These are phyloP conservation scores for Stigmatopora nigra DNA, from an alignment of 2,113 vertebrate species.

Conservation along the genomic window DNA sequence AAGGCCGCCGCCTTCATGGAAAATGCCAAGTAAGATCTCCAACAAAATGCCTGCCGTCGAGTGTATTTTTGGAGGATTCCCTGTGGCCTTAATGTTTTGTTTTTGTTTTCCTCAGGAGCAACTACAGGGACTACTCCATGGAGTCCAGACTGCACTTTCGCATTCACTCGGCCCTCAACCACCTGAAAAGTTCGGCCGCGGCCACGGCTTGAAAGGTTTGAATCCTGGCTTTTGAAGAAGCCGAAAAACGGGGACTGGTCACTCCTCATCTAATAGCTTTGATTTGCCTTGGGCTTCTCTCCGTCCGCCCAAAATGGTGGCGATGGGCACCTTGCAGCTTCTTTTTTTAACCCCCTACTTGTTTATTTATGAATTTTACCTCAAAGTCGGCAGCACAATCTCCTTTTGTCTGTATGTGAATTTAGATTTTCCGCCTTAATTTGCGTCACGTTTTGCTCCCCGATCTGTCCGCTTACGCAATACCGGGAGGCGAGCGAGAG, in stretches of 20 bases:
- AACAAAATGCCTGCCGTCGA: neutral
- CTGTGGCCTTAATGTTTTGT: neutral
- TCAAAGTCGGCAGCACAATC: neutral
- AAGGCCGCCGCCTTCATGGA: constrained; percentile 82
- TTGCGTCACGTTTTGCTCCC: neutral
- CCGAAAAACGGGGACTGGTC: neutral
- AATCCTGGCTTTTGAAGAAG: neutral
- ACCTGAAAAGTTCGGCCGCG: constrained; percentile 73
- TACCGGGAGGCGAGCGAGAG: neutral
- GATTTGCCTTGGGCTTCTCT: neutral
- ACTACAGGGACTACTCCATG: constrained; percentile 98
- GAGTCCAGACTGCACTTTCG: constrained; percentile 95
- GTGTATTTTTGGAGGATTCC: neutral
- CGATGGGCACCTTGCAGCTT: neutral
- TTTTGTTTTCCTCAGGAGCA: constrained; percentile 76
- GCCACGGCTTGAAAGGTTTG: constrained; percentile 63
- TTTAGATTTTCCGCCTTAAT: neutral
- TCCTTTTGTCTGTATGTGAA: neutral
- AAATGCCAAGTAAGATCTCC: constrained; percentile 80
- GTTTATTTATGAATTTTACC: neutral
- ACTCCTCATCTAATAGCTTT: neutral
- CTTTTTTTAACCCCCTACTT: neutral
- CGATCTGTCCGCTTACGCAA: neutral
- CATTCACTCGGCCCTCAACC: constrained; percentile 90
- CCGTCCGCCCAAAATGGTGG: neutral